phyloP scores from a whole-genome alignment of 2,113 vertebrate genomes.

The Lepidothrix coronata region DNA sequence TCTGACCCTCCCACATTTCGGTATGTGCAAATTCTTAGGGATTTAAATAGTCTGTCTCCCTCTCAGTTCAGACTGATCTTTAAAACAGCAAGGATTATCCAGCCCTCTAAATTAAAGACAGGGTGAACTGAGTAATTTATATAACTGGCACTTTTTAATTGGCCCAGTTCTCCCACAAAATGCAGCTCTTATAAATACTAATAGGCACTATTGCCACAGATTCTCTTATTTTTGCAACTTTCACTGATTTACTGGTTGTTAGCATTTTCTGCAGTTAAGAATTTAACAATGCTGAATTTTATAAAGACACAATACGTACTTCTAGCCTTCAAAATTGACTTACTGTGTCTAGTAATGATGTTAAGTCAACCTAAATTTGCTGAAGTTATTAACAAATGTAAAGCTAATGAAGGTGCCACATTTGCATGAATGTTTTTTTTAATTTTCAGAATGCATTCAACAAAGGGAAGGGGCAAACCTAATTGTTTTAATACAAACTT shows the following conservation, averaged over 20 bases:
- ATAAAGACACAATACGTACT: constrained; percentile 46
- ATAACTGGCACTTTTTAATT: constrained; percentile 56
- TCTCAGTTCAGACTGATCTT: constrained; percentile 51
- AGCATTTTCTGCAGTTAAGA: constrained; percentile 55
- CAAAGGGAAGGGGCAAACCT: constrained; percentile 41
- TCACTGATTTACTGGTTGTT: constrained; percentile 54
- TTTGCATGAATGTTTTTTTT: constrained; percentile 49
- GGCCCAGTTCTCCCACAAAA: constrained; percentile 66
- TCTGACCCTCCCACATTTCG: constrained; percentile 57
- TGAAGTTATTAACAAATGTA: constrained; percentile 44
- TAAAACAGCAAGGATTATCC: constrained; percentile 60
- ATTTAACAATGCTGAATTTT: constrained; percentile 51
- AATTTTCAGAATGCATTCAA: constrained; percentile 42
- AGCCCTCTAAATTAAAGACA: constrained; percentile 60
- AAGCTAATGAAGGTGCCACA: constrained; percentile 64
- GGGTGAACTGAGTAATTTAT: constrained; percentile 43
- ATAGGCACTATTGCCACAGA: constrained; percentile 66
- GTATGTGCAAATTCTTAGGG: constrained; percentile 57
- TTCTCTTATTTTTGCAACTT: constrained; percentile 58
- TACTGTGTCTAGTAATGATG: constrained; percentile 47
- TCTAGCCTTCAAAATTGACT: constrained; percentile 45
- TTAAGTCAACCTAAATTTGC: constrained; percentile 59
- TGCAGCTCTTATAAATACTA: constrained; percentile 68
- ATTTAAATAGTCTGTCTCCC: constrained; percentile 32
- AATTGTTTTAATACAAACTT: constrained; percentile 67